Conservation (phyloP, 2,113 vertebrate genomes). For the Corythoichthys haematopterus region DNA sequence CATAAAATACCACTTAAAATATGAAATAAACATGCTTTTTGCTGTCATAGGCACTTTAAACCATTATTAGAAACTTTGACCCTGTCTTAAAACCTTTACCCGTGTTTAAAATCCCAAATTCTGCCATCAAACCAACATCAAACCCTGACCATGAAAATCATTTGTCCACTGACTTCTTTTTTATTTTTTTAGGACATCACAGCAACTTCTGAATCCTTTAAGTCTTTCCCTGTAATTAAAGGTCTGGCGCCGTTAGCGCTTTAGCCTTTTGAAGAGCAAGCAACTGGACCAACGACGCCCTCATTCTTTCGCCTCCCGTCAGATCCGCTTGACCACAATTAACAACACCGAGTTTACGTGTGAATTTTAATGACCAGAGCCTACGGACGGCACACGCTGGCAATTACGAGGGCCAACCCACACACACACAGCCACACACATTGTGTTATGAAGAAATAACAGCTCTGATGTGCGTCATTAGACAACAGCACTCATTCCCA, state of each 20-base stretch:
- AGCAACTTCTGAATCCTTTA: background rate
- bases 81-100: background rate
- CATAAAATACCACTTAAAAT: too few species aligned
- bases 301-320: conserved; percentile 1
- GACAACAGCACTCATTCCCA: conserved; percentile 49
- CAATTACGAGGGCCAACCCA: conserved; percentile 31
- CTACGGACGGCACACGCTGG: conserved; percentile 11
- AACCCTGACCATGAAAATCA: background rate
- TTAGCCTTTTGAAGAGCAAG: background rate
- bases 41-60: background rate
- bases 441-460: conserved; percentile 38
- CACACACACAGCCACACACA: conserved; percentile 10
- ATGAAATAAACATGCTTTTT: too few species aligned
- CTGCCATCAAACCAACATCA: background rate
- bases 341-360: conserved; percentile 23
- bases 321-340: conserved; percentile 37
- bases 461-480: conserved; percentile 44
- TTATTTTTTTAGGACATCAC: background rate
- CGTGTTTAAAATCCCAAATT: background rate
- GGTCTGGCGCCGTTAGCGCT: background rate
- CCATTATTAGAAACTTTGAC: background rate
- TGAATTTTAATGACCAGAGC: conserved; percentile 35
- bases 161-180: background rate
- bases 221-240: background rate
- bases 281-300: background rate